phyloP scores from a whole-genome alignment of 23 tunicate genomes.

The Diplosoma virens region DNA sequence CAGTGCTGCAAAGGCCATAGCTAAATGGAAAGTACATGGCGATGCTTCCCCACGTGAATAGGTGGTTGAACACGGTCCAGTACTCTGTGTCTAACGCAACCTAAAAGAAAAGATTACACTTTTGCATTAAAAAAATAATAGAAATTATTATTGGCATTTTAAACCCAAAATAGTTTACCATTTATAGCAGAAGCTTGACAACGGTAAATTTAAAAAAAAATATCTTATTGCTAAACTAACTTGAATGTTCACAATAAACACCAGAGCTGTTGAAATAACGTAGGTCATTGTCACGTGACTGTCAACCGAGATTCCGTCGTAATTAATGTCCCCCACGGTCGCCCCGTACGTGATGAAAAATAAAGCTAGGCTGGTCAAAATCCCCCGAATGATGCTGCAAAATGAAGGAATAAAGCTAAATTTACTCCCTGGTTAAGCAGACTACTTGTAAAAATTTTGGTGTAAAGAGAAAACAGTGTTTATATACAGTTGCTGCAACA shows the following conservation, averaged over 20 bases:
- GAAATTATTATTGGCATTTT: neutral
- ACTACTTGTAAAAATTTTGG: too few relatives aligned
- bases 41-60: conserved; percentile 93
- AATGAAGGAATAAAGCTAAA: neutral
- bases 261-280: conserved; percentile 33
- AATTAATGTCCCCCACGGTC: neutral
- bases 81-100: conserved; percentile 85
- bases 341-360: conserved; percentile 83
- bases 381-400: conserved; percentile 55
- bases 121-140: neutral
- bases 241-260: conserved; percentile 67
- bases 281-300: conserved; percentile 59
- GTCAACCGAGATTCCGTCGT: conserved; percentile 23
- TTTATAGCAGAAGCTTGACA: too few relatives aligned
- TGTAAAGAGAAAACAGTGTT: too few relatives aligned
- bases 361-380: conserved; percentile 51
- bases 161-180: neutral
- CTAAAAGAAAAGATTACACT: conserved; percentile 24
- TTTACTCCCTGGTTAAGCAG: too few relatives aligned
- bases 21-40: conserved; percentile 63
- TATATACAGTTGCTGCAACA: neutral
- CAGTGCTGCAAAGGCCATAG: conserved; percentile 81
- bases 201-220: too few relatives aligned
- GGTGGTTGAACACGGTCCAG: conserved; percentile 89
- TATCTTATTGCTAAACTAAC: too few relatives aligned